Base-by-base conservation (phyloP, 2,113 vertebrate genomes). In the Ariopsis seemanni region DNA sequence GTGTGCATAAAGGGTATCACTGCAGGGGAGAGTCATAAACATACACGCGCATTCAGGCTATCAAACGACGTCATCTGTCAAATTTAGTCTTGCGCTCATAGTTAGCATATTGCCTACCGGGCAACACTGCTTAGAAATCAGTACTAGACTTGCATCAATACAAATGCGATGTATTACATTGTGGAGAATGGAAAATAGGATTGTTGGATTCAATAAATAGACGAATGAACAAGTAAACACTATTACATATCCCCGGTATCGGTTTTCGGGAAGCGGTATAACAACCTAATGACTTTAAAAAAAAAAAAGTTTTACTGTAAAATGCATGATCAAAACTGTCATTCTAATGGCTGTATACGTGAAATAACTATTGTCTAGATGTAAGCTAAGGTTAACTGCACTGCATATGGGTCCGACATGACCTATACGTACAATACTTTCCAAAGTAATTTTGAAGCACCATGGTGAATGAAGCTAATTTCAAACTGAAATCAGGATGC, bases 61-160 rank as follows among this genome's bases (percentile, higher is more conserved):
- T 75, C 69, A 65, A 75, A 87, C 53, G 30, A 87, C 57, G 34
- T 71, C 77, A 82, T 62, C 69, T 87, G 69, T 83, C 86, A 87
- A 83, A 87, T 83, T 75, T 57, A 87, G 22, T 50, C 53, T 72
- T 20, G 65, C 34, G 10, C 34, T 82, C 53, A 50, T 69, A 18
- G 53, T 52, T 71, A 87, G 42, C 79, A 30, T 27, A 42, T 83
- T 65, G 69, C 57, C 86, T 75, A 60, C 55, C 17, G 57, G 50
- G 67, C 34, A 81, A 12, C 30, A 63, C 11, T 34, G 42, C 60
- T 82, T 17, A 42, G 27, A 34, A 71, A 18, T 17, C 8, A 1
- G 57, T 50, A 57, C 30, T 57, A 71, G 60, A 20, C 63, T 53
- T 79, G 75, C 62, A 57, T 67, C 27, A 86, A 20, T 20, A 72